phyloP scores from a whole-genome alignment of 1,140 invertebrate species.

The Platyura marginata region DNA sequence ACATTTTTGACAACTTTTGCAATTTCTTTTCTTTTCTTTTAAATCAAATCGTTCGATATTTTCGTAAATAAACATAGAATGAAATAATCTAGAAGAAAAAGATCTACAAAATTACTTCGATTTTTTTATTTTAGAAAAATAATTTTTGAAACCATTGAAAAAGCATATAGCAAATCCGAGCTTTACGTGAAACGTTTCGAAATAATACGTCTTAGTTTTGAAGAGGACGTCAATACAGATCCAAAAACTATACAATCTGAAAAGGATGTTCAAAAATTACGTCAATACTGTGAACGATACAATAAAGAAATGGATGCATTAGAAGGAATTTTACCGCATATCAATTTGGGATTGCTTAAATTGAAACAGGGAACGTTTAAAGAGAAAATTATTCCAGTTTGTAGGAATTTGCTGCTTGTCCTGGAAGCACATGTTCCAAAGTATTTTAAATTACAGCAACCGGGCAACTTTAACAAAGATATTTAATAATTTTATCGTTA shows the following conservation, averaged over 20 bases:
- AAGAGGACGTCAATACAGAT: conserved; percentile 44
- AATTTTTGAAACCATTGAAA: conserved; percentile 31
- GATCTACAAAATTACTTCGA: conserved; percentile 1
- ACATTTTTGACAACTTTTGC: too few species aligned
- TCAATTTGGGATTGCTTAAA: conserved; percentile 45
- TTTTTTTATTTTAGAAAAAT: conserved; percentile 9
- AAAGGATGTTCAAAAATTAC: conserved; percentile 33
- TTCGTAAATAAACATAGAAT: conserved; percentile 28
- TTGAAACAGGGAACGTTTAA: conserved; percentile 52
- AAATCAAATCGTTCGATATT: too few species aligned
- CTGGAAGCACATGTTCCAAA: conserved; percentile 30
- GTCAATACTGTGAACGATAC: conserved; percentile 36
- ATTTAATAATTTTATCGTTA: conserved; percentile 4
- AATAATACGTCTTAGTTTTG: conserved; percentile 42
- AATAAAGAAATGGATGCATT: conserved; percentile 37
- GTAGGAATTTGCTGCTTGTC: conserved; percentile 43
- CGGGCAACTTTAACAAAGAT: conserved; percentile 9
- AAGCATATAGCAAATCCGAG: conserved; percentile 38
- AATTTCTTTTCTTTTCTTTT: too few species aligned
- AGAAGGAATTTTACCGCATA: conserved; percentile 36
- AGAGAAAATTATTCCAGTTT: conserved; percentile 42
- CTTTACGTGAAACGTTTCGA: conserved; percentile 47
- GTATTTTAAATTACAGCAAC: conserved; percentile 19
- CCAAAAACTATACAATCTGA: conserved; percentile 29
- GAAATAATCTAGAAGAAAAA: conserved; percentile 14